These are phyloP conservation scores for Cotesia glomerata DNA, from an alignment of 1,140 invertebrate genomes.

Conservation along the genomic window DNA sequence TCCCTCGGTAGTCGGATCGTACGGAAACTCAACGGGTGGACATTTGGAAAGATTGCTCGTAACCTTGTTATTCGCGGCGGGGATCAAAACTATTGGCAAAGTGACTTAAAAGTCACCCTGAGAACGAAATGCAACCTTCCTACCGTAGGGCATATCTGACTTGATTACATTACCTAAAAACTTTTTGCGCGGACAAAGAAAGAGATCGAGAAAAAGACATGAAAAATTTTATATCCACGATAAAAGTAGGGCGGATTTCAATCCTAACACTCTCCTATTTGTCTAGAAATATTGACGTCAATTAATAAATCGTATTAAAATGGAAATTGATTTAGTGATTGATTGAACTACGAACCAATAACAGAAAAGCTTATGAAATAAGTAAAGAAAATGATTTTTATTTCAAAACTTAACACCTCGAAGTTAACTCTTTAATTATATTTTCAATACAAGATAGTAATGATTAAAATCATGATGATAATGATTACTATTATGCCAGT, in stretches of 20 bases:
- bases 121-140: neutral
- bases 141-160: constrained; percentile 11
- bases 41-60: constrained; percentile 35
- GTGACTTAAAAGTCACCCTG: constrained; percentile 32
- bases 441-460: too few species aligned
- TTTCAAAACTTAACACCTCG: too few species aligned
- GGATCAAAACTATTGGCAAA: constrained; percentile 36
- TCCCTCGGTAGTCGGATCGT: neutral
- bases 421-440: too few species aligned
- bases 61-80: constrained; percentile 34
- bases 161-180: constrained; percentile 34
- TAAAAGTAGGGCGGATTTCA: neutral
- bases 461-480: too few species aligned
- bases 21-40: constrained; percentile 24
- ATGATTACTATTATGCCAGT: too few species aligned
- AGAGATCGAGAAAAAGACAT: neutral
- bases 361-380: too few species aligned
- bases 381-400: too few species aligned
- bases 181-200: constrained; percentile 12
- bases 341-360: too few species aligned
- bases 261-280: too few species aligned
- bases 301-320: too few species aligned
- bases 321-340: too few species aligned
- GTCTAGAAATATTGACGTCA: too few species aligned
- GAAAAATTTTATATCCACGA: neutral